Evolutionary conservation across 1,140 invertebrate species (phyloP).

Genomic region (Drosophila persimilis): DNA sequence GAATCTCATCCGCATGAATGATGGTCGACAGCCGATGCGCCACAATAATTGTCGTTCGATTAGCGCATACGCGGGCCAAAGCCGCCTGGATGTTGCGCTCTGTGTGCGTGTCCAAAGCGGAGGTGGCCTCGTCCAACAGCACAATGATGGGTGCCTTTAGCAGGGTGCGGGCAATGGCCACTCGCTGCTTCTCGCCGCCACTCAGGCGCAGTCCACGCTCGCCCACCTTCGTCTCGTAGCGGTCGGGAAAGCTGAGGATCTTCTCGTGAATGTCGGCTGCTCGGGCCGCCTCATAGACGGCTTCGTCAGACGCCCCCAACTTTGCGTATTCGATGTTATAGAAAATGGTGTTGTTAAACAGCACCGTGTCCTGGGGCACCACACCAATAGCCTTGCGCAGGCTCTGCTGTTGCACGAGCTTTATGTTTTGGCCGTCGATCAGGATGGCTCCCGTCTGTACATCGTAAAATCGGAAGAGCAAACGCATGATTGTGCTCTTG

Average conservation of each 20-base stretch:
- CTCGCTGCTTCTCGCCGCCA: constrained; percentile 96
- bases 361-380: constrained; percentile 98
- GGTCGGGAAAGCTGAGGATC: constrained; percentile 94
- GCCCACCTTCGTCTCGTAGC: constrained; percentile 93
- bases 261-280: constrained; percentile 97
- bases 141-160: constrained; percentile 94
- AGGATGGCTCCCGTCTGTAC: constrained; percentile 92
- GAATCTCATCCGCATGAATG: constrained; percentile 95
- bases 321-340: constrained; percentile 98
- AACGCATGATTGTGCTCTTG: constrained; percentile 96
- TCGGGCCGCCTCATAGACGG: constrained; percentile 94
- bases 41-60: constrained; percentile 95
- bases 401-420: constrained; percentile 88
- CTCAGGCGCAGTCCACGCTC: constrained; percentile 91
- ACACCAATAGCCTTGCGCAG: constrained; percentile 89
- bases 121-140: constrained; percentile 95
- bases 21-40: constrained; percentile 97
- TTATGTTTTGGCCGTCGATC: constrained; percentile 91
- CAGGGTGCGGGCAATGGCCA: constrained; percentile 94
- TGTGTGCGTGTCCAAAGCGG: constrained; percentile 92
- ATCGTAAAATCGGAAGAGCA: constrained; percentile 98
- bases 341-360: constrained; percentile 97
- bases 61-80: constrained; percentile 89
- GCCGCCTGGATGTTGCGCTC: constrained; percentile 93
- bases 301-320: constrained; percentile 89